Conservation (phyloP, 1,140 invertebrate genomes). For the Diuraphis noxia region DNA sequence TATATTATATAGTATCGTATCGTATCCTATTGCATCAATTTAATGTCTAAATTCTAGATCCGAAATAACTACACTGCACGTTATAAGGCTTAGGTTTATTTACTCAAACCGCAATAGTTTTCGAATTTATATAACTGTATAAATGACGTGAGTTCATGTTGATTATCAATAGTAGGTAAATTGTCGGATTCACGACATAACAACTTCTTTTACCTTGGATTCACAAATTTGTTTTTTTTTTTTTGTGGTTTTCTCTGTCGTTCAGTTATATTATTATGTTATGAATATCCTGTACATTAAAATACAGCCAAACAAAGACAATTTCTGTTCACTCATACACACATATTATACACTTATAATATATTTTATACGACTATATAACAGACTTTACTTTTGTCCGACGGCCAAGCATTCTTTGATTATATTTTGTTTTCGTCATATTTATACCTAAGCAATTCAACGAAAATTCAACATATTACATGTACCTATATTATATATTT, state of each 20-base stretch:
- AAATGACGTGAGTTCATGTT: background rate
- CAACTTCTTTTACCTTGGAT: background rate
- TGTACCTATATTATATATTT: background rate
- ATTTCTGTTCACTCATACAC: background rate
- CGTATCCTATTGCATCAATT: background rate
- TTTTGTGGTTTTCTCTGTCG: slow-evolving; percentile 2
- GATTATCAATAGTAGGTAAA: background rate
- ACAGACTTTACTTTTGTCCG: background rate
- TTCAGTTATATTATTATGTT: background rate
- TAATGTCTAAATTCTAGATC: background rate
- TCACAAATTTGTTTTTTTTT: background rate
- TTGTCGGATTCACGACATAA: background rate
- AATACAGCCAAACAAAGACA: background rate
- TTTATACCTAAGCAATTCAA: background rate
- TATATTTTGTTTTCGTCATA: background rate
- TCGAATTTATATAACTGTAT: background rate
- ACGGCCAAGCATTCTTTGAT: background rate
- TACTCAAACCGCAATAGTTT: background rate
- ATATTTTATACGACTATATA: background rate
- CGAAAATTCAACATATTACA: background rate
- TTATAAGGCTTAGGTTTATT: background rate
- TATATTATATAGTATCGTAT: background rate
- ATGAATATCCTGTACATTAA: background rate
- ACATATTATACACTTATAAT: background rate
- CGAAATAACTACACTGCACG: background rate